Conservation (phyloP, 2,888 invertebrate genomes). For the Nephrocerus scutellatus region DNA sequence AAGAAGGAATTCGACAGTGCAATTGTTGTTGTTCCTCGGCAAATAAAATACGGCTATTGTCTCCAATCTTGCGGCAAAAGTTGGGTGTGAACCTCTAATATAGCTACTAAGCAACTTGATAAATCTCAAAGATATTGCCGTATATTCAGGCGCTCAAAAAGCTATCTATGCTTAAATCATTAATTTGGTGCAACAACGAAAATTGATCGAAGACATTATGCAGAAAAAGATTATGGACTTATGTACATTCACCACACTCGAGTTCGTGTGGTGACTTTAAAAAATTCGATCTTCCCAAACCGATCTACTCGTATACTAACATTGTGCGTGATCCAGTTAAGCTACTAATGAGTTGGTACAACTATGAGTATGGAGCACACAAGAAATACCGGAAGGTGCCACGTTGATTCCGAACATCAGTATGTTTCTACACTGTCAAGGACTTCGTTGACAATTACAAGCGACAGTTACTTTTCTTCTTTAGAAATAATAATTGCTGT, state of each 20-base stretch:
- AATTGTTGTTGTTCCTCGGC: too few relatives aligned
- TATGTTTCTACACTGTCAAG: conserved; percentile 53
- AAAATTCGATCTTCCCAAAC: conserved; percentile 68
- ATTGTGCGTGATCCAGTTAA: conserved; percentile 83
- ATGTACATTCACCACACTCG: conserved; percentile 83
- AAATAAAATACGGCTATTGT: too few relatives aligned
- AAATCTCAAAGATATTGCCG: conserved; percentile 21
- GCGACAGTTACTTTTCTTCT: conserved; percentile 79
- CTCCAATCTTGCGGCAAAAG: conserved; percentile 89
- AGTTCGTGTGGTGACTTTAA: conserved; percentile 72
- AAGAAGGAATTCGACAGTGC: too few relatives aligned
- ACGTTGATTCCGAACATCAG: conserved; percentile 73
- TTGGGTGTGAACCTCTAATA: conserved; percentile 84
- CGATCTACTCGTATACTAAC: conserved; percentile 76
- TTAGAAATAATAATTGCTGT: conserved; percentile 76
- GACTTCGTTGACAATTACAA: conserved; percentile 75
- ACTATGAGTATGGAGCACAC: conserved; percentile 59
- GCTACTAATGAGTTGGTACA: conserved; percentile 84
- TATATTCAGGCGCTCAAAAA: conserved; percentile 24
- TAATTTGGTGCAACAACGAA: conserved; percentile 8
- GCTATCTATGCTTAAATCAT: conserved; percentile 16
- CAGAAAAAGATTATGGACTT: too few relatives aligned
- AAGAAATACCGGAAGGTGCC: conserved; percentile 61
- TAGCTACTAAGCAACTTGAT: conserved; percentile 48
- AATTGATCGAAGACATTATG: conserved; percentile 49